Evolutionary conservation across 2,888 invertebrate species (phyloP), one percentile per base, ranked within the genome.

Genomic region (Caenorhabditis japonica): DNA sequence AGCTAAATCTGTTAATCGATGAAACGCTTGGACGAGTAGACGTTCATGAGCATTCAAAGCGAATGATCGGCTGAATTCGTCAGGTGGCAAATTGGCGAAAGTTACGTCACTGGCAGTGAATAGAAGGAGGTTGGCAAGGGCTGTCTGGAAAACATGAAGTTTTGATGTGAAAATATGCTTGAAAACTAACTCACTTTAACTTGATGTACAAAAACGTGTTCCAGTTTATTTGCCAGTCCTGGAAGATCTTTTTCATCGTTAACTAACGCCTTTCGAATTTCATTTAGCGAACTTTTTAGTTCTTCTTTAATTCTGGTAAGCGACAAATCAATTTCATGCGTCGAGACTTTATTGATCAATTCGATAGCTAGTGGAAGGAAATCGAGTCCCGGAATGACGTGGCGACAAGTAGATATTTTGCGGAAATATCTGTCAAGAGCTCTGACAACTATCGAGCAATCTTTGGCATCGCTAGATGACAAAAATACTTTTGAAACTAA

Each of bases 41-140:
- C 79, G 55, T 62, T 85, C 83, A 46, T 84, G 79, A 7, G 85
- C 85, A 41, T 77, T 74, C 17, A 75, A 52, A 10, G 84, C 79
- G 51, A 85, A 84, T 7, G 79, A 70, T 8, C 51, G 39, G 8
- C 76, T 72, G 59, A 79, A 79, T 38, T 77, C 79, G 17, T 79
- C 70, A 4, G 73, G 78, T 38, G 71, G 64, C 15, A 83, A 23
- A 27, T 71, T 76, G 13, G 83, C 79, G 49, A 86, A 87, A 7
- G 84, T 85, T 39, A 85, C 82, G 52, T 87, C 87, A 53, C 82
- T 85, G 33, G 86, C 87, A 1, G 83, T 84, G 75, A 87, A 86
- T 27, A 87, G 77, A 3, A 87, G 76, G 5, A 87, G 75, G 72
- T 85, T 84, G 10, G 86, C 86, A 17, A 87, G 73, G 4, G 83